Conservation (phyloP, 2,888 invertebrate genomes). For the Uropetala carovei region DNA sequence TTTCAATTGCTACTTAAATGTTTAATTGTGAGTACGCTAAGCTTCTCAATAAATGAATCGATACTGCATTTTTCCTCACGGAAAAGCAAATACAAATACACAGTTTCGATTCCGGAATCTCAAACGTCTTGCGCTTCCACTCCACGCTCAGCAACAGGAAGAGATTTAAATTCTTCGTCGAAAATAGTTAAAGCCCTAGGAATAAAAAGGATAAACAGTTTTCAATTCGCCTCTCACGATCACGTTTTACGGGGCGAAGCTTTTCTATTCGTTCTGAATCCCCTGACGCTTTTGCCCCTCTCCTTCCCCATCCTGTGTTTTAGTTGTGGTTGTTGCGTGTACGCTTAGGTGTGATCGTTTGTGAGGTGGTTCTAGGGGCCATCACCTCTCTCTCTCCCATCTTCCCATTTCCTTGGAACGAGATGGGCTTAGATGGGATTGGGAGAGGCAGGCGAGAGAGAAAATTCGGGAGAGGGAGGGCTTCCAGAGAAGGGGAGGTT, state of each 20-base stretch:
- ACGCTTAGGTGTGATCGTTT: neutral
- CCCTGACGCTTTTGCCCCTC: neutral
- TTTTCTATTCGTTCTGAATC: neutral
- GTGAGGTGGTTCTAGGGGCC: neutral
- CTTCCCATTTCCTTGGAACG: conserved; percentile 14
- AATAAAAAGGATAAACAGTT: neutral
- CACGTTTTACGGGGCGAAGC: neutral
- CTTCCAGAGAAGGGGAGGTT: neutral
- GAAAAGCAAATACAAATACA: too few relatives aligned
- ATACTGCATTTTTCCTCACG: too few relatives aligned
- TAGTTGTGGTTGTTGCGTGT: neutral
- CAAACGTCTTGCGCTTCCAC: neutral
- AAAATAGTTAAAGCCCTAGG: neutral
- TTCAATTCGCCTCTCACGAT: conserved; percentile 19
- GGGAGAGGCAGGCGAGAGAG: neutral
- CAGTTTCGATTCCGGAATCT: neutral
- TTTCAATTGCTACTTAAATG: too few relatives aligned
- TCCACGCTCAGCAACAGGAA: neutral
- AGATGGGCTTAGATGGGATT: conserved; percentile 12
- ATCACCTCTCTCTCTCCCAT: neutral
- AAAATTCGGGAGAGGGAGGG: too few relatives aligned
- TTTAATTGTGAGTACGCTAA: too few relatives aligned
- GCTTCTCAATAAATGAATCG: too few relatives aligned
- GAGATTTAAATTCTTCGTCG: neutral
- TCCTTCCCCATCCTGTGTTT: neutral